These are phyloP conservation scores for Helobdella robusta DNA, from an alignment of 2,888 invertebrate genomes.

Conservation along the genomic window DNA sequence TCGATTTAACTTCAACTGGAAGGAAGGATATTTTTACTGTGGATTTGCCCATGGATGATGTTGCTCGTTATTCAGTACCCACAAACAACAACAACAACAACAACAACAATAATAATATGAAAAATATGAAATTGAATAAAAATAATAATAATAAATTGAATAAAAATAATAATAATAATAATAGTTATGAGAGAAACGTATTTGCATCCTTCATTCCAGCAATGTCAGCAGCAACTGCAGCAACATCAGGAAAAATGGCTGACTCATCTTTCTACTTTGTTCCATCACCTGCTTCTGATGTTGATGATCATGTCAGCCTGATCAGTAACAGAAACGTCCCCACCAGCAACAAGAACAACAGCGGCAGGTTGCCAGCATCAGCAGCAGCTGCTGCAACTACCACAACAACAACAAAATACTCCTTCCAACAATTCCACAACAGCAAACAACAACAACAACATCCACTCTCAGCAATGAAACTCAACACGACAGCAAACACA, in stretches of 20 bases:
- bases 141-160: too few species aligned
- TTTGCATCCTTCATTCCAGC: too few species aligned
- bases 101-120: too few species aligned
- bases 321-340: too few species aligned
- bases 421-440: neutral
- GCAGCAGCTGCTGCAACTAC: neutral
- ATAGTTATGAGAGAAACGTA: too few species aligned
- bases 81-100: too few species aligned
- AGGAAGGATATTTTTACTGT: conserved; percentile 18
- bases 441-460: neutral
- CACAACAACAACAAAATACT: neutral
- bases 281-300: conserved; percentile 14
- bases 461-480: neutral
- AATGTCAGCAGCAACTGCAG: too few species aligned
- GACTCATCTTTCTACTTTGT: conserved; percentile 21
- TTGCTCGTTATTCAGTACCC: too few species aligned
- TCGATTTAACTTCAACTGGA: conserved; percentile 4
- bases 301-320: too few species aligned
- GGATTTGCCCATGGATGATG: neutral
- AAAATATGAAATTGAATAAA: too few species aligned
- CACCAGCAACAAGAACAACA: too few species aligned
- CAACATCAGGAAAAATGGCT: neutral
- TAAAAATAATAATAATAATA: too few species aligned
- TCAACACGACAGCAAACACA: neutral
- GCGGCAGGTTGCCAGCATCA: neutral